Conservation (phyloP, 2,113 vertebrate genomes). For the Dipodomys spectabilis region DNA sequence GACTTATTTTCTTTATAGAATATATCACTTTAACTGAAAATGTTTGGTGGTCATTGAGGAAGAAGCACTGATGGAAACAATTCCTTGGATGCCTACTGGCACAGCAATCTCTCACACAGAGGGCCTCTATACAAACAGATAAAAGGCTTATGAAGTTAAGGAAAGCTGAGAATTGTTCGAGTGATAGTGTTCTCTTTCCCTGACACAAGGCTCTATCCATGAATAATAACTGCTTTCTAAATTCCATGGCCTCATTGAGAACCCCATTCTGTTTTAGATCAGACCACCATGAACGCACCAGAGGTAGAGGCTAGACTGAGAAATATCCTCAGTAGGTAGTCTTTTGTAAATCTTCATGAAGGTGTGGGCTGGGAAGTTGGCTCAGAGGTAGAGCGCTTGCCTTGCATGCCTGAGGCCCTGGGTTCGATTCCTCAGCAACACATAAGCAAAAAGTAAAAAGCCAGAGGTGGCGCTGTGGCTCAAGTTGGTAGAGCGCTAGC, state of each 20-base stretch:
- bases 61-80: neutral
- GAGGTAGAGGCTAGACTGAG: neutral
- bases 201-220: neutral
- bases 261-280: fast-evolving
- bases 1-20: neutral
- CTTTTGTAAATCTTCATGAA: neutral
- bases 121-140: no score
- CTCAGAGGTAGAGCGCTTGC: no score
- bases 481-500: no score
- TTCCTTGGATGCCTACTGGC: neutral
- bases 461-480: no score
- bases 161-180: neutral
- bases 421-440: no score
- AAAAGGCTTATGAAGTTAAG: no score
- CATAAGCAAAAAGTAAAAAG: no score
- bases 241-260: neutral
- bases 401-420: no score
- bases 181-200: neutral
- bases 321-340: neutral
- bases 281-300: neutral
- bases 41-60: neutral
- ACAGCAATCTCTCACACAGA: neutral
- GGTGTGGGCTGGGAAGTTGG: no score
- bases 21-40: neutral
- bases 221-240: neutral